Base-by-base conservation (phyloP, 2,113 vertebrate species). In the Sapayoa aenigma region DNA sequence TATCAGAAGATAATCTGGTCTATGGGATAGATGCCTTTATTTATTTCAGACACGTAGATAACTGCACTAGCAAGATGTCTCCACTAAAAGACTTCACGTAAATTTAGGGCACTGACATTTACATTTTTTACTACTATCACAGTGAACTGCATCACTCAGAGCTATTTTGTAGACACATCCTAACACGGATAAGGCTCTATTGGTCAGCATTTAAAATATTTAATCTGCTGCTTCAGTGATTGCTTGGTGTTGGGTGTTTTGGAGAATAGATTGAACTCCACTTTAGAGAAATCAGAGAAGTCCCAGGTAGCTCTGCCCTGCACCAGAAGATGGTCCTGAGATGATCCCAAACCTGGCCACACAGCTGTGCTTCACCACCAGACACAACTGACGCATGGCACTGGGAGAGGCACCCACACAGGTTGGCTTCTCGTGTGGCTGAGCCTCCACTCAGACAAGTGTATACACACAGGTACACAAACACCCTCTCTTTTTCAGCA, bases 331-430 rank as follows among this genome's bases (percentile, higher is more conserved):
- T 1, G 15, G 16, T 10, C n/a, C 30, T 35, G 42, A 55, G 52
- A 9, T 23, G 47, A 7, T 14, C 49, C 28, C n/a, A 62, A 81
- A 11, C 8, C 44, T 37, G n/a, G 56, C n/a, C 1, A 0, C 3
- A 2, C 16, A 60, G 33, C 12, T 0, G 0, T 19, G 33, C 46
- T 55, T 82, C 18, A 4, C 20, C 44, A 27, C 39, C 63, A 33
- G 49, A 10, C 14, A 6, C 1, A 11, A 35, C 2, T 27, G 3
- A 42, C 5, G 16, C 56, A 20, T 27, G 24, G 33, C 2, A 0
- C 47, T 44, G 39, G 44, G 33, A 58, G 44, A 86, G 22, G 17
- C 59, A 31, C 3, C 17, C 18, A 14, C 21, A 7, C 9, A 17
- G 41, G 22, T 23, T 10, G n/a, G 41, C 55, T 76, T 53, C 59